Conservation (phyloP, 2,113 vertebrate genomes). For the Takifugu bimaculatus region DNA sequence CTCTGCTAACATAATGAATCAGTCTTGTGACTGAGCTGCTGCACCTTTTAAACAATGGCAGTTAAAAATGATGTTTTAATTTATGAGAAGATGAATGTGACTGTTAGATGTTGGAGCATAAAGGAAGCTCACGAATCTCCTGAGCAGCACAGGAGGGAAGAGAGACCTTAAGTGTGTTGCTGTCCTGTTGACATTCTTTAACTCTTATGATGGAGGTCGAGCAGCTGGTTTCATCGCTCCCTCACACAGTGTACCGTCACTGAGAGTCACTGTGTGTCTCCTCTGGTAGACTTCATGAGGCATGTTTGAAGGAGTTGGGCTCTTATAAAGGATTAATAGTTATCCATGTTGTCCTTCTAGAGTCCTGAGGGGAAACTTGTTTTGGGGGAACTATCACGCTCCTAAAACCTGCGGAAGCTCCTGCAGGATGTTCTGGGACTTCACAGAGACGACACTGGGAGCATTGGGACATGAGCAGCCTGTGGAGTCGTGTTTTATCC, state of each 20-base stretch:
- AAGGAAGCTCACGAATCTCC: slow-evolving; percentile 86
- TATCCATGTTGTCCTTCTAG: slow-evolving; percentile 65
- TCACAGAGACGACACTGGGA: slow-evolving; percentile 83
- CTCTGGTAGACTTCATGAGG: no score
- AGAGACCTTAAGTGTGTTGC: slow-evolving; percentile 86
- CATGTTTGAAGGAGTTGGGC: background rate
- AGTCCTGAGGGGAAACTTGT: slow-evolving; percentile 91
- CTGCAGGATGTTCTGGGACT: slow-evolving; percentile 92
- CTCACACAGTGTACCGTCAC: no score
- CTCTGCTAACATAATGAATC: no score
- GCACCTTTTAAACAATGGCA: no score
- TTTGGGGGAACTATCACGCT: slow-evolving; percentile 91
- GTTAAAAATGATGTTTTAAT: no score
- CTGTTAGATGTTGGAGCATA: slow-evolving; percentile 90
- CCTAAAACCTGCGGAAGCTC: slow-evolving; percentile 83
- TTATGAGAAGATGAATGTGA: background rate
- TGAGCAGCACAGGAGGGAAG: slow-evolving; percentile 95
- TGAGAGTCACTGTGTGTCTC: no score
- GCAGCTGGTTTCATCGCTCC: no score
- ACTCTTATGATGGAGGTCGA: no score
- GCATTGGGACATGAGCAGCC: slow-evolving; percentile 66
- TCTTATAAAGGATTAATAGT: background rate
- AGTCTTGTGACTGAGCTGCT: no score
- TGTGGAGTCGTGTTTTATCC: background rate
- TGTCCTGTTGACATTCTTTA: background rate